Conservation (phyloP, 2,113 vertebrate species). For the Melanerpes aurifrons region DNA sequence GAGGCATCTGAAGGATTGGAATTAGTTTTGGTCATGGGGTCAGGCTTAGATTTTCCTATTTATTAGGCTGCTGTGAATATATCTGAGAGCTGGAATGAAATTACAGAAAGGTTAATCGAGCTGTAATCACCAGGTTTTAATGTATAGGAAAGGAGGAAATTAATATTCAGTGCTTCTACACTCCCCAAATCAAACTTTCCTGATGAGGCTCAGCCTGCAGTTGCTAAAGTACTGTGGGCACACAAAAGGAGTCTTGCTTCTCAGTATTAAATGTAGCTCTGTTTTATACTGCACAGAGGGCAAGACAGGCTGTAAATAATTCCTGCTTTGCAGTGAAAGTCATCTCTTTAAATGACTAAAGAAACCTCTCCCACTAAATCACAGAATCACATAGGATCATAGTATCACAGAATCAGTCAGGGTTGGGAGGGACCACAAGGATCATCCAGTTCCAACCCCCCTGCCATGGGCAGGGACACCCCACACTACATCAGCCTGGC, state of each 20-base stretch:
- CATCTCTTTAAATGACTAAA: neutral
- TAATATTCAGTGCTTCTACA: neutral
- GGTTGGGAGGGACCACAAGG: no score
- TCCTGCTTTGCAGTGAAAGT: neutral
- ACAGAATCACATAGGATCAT: no score
- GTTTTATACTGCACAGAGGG: neutral
- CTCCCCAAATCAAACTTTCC: neutral
- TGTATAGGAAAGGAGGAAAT: neutral
- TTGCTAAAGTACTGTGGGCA: neutral
- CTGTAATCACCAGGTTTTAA: neutral
- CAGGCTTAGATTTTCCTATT: neutral
- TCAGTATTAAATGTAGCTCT: neutral
- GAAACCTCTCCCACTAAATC: neutral
- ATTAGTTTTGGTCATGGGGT: neutral
- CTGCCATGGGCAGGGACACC: no score
- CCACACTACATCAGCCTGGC: no score
- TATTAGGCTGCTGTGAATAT: neutral
- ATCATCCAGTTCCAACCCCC: no score
- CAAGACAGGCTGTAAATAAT: neutral
- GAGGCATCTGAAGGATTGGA: neutral
- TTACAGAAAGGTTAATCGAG: neutral
- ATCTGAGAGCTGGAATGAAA: neutral
- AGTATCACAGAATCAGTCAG: no score
- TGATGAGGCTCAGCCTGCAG: neutral
- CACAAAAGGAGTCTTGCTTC: neutral